Evolutionary conservation across 2,797 vertebrate genomes (phyloP).

Genomic region (Numenius phaeopus): DNA sequence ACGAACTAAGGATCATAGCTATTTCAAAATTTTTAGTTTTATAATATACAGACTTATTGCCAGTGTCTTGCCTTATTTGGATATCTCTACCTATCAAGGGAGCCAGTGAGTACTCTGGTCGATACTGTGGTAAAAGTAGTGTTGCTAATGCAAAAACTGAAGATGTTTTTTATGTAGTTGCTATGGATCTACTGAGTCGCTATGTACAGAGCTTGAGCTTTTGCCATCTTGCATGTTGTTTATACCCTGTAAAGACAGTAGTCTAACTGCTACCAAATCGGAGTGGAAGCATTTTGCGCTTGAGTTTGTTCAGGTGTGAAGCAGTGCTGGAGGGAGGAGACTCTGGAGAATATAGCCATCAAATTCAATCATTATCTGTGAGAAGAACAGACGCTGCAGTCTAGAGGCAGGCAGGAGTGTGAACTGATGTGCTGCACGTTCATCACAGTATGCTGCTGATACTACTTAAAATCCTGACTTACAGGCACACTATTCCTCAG

Average conservation of each 20-base stretch:
- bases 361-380: conserved; percentile 52
- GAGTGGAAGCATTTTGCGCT: conserved; percentile 43
- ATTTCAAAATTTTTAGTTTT: neutral
- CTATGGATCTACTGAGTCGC: neutral
- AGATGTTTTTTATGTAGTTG: neutral
- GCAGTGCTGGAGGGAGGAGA: conserved; percentile 43
- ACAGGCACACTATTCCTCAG: neutral
- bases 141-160: conserved; percentile 9
- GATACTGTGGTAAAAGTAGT: neutral
- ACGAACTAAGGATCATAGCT: neutral
- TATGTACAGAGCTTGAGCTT: neutral
- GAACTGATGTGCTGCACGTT: conserved; percentile 21
- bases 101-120: neutral
- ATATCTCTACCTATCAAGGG: neutral
- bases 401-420: conserved; percentile 24
- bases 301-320: conserved; percentile 63
- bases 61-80: neutral
- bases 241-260: neutral
- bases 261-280: conserved; percentile 15
- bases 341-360: conserved; percentile 61
- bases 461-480: conserved; percentile 16
- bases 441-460: conserved; percentile 20
- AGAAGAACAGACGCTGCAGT: conserved; percentile 36
- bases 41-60: neutral
- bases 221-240: neutral